Percentiles rank a stretch among this genome's conserved stretches.
These are phyloP conservation scores for Telmatochromis sp. DNA, from an alignment of 2,113 vertebrate species.

Conservation along the genomic window DNA sequence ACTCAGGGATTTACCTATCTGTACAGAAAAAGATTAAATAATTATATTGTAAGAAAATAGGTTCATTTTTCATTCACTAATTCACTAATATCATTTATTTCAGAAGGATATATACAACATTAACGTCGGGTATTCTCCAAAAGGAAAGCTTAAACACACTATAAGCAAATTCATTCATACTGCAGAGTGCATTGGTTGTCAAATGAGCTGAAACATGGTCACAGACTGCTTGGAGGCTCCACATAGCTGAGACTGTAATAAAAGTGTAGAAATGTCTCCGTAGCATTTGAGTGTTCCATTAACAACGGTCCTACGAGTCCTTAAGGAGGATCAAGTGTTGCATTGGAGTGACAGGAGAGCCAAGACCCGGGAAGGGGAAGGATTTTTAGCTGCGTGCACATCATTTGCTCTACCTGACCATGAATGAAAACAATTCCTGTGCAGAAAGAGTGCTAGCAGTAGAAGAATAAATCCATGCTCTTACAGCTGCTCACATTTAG, in stretches of 20 bases:
- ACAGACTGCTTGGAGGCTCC: background rate
- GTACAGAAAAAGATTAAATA: background rate
- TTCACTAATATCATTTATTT: background rate
- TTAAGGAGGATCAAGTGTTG: background rate
- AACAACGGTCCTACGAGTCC: background rate
- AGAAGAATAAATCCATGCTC: background rate
- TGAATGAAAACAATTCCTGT: background rate
- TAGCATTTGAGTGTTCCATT: conserved; percentile 10
- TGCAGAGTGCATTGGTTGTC: background rate
- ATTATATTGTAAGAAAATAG: background rate
- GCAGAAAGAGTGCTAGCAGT: background rate
- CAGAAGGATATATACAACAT: background rate
- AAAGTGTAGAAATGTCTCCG: background rate
- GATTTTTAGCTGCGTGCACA: background rate
- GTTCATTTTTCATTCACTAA: background rate
- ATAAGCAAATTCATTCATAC: background rate
- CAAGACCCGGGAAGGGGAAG: background rate
- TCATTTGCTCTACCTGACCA: background rate
- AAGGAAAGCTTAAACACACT: background rate
- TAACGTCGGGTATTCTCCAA: conserved; percentile 11
- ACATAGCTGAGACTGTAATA: background rate
- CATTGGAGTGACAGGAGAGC: background rate
- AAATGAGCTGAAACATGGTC: background rate
- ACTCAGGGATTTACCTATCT: background rate
- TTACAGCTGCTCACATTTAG: background rate